Percentiles rank a stretch among this genome's conserved stretches.
Evolutionary conservation across 1,140 invertebrate species (phyloP).

Genomic region (Nasonia vitripennis): DNA sequence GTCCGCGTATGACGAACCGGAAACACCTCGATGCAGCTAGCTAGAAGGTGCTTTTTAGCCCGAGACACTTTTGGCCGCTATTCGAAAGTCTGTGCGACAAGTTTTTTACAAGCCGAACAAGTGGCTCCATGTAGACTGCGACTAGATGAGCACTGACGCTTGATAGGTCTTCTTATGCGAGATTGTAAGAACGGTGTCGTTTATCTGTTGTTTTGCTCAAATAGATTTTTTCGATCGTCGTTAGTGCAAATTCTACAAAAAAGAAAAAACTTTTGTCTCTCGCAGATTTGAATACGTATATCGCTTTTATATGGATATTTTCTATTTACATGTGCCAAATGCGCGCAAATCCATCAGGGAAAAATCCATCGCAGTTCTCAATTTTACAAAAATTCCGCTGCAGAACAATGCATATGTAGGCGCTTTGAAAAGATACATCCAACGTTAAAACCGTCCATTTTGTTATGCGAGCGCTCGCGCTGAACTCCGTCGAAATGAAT

Average conservation of each 20-base stretch:
- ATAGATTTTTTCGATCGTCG: no score
- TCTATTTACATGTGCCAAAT: no score
- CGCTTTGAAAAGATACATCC: neutral
- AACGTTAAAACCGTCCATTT: neutral
- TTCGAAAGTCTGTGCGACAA: neutral
- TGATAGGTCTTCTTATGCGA: no score
- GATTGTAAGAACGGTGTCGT: no score
- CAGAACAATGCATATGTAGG: neutral
- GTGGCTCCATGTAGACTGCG: neutral
- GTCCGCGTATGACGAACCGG: constrained; percentile 52
- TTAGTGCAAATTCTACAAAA: no score
- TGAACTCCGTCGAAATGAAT: constrained; percentile 19
- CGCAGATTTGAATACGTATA: no score
- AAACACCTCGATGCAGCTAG: constrained; percentile 49
- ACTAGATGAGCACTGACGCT: neutral
- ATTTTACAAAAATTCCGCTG: neutral
- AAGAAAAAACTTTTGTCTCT: no score
- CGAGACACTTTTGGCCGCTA: constrained; percentile 13
- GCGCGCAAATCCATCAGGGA: neutral
- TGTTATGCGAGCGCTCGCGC: neutral
- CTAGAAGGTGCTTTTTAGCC: neutral
- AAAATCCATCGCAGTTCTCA: constrained; percentile 14
- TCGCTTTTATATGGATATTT: no score
- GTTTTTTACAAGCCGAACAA: neutral
- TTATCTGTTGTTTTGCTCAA: no score